Conservation (phyloP, 1,140 invertebrate species). For the Linepithema humile region DNA sequence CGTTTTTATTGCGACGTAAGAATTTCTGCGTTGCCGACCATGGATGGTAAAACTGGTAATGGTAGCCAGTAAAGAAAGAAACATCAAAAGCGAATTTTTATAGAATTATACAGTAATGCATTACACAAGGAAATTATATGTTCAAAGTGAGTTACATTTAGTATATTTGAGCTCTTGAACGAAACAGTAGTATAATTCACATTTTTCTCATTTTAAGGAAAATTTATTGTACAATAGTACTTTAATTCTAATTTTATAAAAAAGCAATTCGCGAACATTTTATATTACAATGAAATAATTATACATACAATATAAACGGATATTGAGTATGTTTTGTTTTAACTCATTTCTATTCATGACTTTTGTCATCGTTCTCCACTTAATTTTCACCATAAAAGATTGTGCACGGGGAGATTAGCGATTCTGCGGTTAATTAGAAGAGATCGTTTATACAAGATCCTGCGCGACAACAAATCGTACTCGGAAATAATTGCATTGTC, state of each 20-base stretch:
- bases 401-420: not conserved
- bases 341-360: not conserved
- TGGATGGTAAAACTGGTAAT: not conserved
- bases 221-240: not conserved
- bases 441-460: conserved; percentile 45
- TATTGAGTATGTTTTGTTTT: not conserved
- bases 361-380: not conserved
- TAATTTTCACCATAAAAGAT: not conserved
- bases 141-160: not conserved
- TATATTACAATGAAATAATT: not conserved
- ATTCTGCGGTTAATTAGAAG: not conserved
- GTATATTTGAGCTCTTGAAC: not conserved
- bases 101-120: not conserved
- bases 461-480: conserved; percentile 46
- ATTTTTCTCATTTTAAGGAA: not conserved
- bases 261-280: not conserved
- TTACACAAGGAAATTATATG: not conserved
- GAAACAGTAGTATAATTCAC: not conserved
- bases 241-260: not conserved
- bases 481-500: conserved; percentile 74
- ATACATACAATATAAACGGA: not conserved
- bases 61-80: not conserved
- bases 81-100: not conserved
- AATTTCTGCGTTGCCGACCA: not conserved
- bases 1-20: not conserved